Conservation (phyloP, 1,140 invertebrate species). For the Anastatus disparis region DNA sequence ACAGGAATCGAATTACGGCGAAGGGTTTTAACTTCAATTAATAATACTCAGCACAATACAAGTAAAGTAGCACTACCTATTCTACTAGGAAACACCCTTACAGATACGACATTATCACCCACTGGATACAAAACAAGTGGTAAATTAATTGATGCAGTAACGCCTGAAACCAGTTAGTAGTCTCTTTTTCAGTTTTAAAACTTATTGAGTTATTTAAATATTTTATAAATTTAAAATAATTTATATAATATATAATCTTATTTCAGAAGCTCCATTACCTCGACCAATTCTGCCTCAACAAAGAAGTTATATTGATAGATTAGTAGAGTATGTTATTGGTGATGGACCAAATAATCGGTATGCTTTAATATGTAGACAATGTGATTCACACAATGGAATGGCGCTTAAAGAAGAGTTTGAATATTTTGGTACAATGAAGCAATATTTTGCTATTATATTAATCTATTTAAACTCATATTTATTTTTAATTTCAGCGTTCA, state of each 20-base stretch:
- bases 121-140: slow-evolving; percentile 44
- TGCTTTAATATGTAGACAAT: slow-evolving; percentile 92
- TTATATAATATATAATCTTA: slow-evolving; percentile 31
- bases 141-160: slow-evolving; percentile 51
- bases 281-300: slow-evolving; percentile 70
- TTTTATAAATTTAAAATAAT: slow-evolving; percentile 6
- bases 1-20: slow-evolving; percentile 53
- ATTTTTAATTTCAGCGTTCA: slow-evolving; percentile 71
- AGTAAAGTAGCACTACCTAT: slow-evolving; percentile 43
- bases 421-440: slow-evolving; percentile 78
- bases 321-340: slow-evolving; percentile 94
- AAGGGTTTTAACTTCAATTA: slow-evolving; percentile 49
- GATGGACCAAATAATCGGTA: slow-evolving; percentile 95
- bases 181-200: slow-evolving; percentile 6
- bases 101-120: slow-evolving; percentile 40
- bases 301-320: slow-evolving; percentile 80
- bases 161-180: slow-evolving; percentile 54
- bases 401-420: slow-evolving; percentile 96
- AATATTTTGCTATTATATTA: slow-evolving; percentile 5
- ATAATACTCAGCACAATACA: slow-evolving; percentile 49
- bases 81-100: slow-evolving; percentile 42
- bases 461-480: slow-evolving; percentile 18
- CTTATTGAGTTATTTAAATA: background rate
- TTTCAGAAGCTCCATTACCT: slow-evolving; percentile 59
- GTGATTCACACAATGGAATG: slow-evolving; percentile 96